These are phyloP conservation scores for Thysanoteuthis rhombus DNA, from an alignment of 2,888 invertebrate species.

Conservation along the genomic window DNA sequence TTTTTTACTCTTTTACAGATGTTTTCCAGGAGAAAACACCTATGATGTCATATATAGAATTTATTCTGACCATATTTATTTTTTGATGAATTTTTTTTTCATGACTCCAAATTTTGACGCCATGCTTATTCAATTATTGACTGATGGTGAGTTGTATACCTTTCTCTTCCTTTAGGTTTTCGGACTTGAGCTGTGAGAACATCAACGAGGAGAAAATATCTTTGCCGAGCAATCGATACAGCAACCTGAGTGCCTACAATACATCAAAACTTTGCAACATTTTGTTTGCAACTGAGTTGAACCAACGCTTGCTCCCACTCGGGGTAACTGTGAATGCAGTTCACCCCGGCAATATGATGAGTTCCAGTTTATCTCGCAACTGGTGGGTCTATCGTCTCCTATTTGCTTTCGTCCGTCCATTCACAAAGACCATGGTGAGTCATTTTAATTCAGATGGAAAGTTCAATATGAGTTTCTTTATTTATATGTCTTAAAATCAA, in stretches of 20 bases:
- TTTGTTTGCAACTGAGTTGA: slow-evolving; percentile 82
- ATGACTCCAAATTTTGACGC: too few species aligned
- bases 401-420: slow-evolving; percentile 86
- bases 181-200: slow-evolving; percentile 61
- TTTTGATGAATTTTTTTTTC: too few species aligned
- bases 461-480: not conserved
- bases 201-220: slow-evolving; percentile 73
- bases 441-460: not conserved
- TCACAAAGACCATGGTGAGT: slow-evolving; percentile 90
- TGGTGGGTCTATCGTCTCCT: slow-evolving; percentile 86
- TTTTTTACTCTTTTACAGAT: too few species aligned
- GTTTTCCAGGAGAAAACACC: too few species aligned
- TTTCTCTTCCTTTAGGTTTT: slow-evolving; percentile 49
- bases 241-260: slow-evolving; percentile 88
- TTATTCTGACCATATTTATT: too few species aligned
- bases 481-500: too few species aligned
- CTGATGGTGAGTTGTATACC: not conserved
- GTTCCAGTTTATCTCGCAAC: slow-evolving; percentile 78
- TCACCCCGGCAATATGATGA: slow-evolving; percentile 80
- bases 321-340: slow-evolving; percentile 56
- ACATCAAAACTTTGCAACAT: slow-evolving; percentile 87
- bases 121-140: too few species aligned
- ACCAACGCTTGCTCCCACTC: slow-evolving; percentile 60
- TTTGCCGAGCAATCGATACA: slow-evolving; percentile 78
- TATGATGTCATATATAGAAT: too few species aligned